Conservation (phyloP, 2,797 vertebrate species). For the Arrhamphus sclerolepis region DNA sequence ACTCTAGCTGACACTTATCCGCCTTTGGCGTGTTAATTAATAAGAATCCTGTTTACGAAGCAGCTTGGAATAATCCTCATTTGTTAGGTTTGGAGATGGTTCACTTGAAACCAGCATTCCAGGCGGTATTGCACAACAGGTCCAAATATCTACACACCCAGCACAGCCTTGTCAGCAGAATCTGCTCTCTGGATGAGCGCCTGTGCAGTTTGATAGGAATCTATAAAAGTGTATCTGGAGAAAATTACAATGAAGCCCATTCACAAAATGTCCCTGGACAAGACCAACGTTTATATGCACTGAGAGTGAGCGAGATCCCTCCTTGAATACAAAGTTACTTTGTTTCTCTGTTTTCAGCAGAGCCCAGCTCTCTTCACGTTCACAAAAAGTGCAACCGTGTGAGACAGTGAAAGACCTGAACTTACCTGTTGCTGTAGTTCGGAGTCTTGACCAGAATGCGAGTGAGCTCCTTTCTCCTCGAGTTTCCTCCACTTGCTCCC, state of each 20-base stretch:
- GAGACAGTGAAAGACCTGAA: neutral
- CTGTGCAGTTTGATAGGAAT: conserved; percentile 7
- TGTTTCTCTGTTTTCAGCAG: conserved; percentile 7
- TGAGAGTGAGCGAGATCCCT: neutral
- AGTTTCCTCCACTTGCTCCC: conserved; percentile 41
- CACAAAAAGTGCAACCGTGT: neutral
- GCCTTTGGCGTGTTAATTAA: conserved; percentile 15
- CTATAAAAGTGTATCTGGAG: conserved; percentile 13
- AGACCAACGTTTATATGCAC: neutral
- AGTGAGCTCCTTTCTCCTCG: conserved; percentile 14
- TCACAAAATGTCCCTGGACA: conserved; percentile 9
- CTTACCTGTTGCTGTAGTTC: conserved; percentile 55
- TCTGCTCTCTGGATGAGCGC: conserved; percentile 55
- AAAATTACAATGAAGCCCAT: conserved; percentile 14
- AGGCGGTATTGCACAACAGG: conserved; percentile 64
- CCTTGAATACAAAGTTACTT: conserved; percentile 11
- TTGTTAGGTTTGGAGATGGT: conserved; percentile 34
- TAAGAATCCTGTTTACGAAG: conserved; percentile 15
- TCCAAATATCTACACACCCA: conserved; percentile 57
- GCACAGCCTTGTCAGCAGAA: conserved; percentile 42
- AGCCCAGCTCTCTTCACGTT: neutral
- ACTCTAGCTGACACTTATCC: too few species aligned
- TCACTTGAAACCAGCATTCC: conserved; percentile 58
- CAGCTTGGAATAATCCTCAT: conserved; percentile 15
- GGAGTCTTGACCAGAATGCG: conserved; percentile 2